Evolutionary conservation across 1,140 invertebrate genomes (phyloP), one percentile per base, ranked within the genome.

Genomic region (Lasioglossum albipes): DNA sequence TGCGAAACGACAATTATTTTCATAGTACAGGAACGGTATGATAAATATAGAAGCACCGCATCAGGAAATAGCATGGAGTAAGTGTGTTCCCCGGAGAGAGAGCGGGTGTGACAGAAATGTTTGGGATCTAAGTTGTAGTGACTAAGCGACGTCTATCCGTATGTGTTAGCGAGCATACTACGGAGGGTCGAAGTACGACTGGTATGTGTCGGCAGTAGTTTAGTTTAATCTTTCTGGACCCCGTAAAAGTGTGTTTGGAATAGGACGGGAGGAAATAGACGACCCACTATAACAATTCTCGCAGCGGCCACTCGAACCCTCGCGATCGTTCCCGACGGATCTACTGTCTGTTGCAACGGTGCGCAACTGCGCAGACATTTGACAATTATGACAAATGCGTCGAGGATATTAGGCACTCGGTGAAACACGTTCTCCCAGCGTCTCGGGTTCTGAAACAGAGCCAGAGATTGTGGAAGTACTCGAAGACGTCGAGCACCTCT

Each of bases 381-480:
- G 27, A 36, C n/a, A 13, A 20, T 77, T 52, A 22, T 36, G 68
- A 62, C 54, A 62, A 77, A 61, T 7, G 67, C n/a, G 57, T 36
- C 41, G 45, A 13, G 70, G 52, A 22, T 13, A 54, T 49, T 18
- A n/a, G 45, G 7, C 12, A 20, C 62, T 78, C 3, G 42, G 57
- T 20, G 36, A 31, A 64, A 22, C 12, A 42, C 13, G 16, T n/a
- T 36, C 52, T 7, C 16, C 18, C 57, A 18, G 45, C 69, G 49
- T 59, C 45, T 74, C 7, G 42, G 45, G 45, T 54, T 57, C 49
- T 36, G 31, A 31, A 79, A 59, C 22, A 57, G 36, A n/a, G 10
- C 12, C 9, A 49, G 13, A 54, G 61, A 74, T 66, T 57, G 69
- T 36, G 49, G 52, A 79, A 22, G 4, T 41, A 73, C 76, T 73